Evolutionary conservation across 2,113 vertebrate genomes (phyloP), one percentile per base, ranked within the genome.

Genomic region (Halcyon malimbica): DNA sequence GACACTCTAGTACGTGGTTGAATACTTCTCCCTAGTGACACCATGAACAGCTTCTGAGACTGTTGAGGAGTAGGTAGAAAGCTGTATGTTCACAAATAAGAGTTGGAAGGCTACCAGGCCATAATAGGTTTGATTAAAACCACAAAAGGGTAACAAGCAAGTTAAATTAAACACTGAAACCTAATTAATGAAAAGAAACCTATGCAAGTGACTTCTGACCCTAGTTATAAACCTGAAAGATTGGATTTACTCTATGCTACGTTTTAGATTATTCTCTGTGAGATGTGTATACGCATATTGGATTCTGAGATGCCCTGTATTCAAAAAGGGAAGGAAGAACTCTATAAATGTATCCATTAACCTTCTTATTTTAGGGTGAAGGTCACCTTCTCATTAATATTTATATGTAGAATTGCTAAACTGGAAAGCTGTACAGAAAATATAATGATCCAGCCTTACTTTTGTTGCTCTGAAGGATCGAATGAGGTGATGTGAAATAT

Each of bases 361-460:
- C 97, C 96, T 98, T 98, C 97, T 96, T 77, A 63, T 95, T 97
- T 94, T 93, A 96, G 94, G 89, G 69, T 95, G 96, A 93, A 97
- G 96, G 87, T 93, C 89, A 93, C n/a, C 79, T 80, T 95, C 97
- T 96, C 83, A 96, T 98, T 96, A 98, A 97, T 98, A 97, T 97
- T 97, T 97, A 95, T 96, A 83, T 71, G 39, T 87, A 81, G 84
- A 97, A 95, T 95, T 87, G 92, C 90, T 97, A 93, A 97, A 88
- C 42, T 92, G 86, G 63, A 93, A 37, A 91, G 57, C n/a, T 91
- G 46, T 92, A 87, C 48, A 63, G 76, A 90, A 85, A 93, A 87
- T 90, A 78, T 86, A 46, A 97, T 97, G 87, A 89, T 18, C 20
- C n/a, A 76, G 19, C 60, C 56, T 59, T 86, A 46, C 87, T 93